Percentiles rank a stretch among this genome's conserved stretches.
These are phyloP conservation scores for Araneus ventricosus DNA, from an alignment of 1,140 invertebrate species.

Conservation along the genomic window DNA sequence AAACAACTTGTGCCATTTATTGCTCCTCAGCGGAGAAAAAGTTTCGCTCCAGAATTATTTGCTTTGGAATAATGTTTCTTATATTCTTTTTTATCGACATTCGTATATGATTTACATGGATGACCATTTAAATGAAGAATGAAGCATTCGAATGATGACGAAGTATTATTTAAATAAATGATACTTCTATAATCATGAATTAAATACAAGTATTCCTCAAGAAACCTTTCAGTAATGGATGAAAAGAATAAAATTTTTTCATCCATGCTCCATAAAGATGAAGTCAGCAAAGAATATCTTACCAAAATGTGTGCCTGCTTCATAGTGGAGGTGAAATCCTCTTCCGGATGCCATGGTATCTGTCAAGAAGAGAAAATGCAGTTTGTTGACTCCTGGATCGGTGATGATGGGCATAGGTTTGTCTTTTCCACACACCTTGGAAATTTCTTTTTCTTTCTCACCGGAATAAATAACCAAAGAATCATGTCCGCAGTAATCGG, in stretches of 20 bases:
- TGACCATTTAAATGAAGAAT: too few relatives aligned
- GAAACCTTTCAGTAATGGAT: background rate
- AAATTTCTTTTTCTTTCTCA: background rate
- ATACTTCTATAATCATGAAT: too few relatives aligned
- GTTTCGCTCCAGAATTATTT: too few relatives aligned
- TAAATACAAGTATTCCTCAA: background rate
- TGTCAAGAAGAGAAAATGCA: background rate
- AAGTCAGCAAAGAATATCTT: background rate
- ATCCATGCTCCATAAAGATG: background rate
- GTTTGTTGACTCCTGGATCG: background rate
- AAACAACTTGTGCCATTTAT: too few relatives aligned
- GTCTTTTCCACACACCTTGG: background rate
- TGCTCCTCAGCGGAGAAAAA: too few relatives aligned
- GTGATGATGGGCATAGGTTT: background rate
- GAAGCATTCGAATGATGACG: too few relatives aligned
- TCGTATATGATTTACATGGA: too few relatives aligned
- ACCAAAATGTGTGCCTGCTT: background rate
- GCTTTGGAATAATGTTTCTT: too few relatives aligned
- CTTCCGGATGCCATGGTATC: constrained; percentile 4
- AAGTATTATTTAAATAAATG: too few relatives aligned
- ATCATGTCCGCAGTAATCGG: constrained; percentile 5
- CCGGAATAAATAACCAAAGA: background rate
- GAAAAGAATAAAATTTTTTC: background rate
- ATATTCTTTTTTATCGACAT: too few relatives aligned
- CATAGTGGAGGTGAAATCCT: constrained; percentile 34